Conservation (phyloP, 2,797 vertebrate species). For the Geotrypetes seraphini region DNA sequence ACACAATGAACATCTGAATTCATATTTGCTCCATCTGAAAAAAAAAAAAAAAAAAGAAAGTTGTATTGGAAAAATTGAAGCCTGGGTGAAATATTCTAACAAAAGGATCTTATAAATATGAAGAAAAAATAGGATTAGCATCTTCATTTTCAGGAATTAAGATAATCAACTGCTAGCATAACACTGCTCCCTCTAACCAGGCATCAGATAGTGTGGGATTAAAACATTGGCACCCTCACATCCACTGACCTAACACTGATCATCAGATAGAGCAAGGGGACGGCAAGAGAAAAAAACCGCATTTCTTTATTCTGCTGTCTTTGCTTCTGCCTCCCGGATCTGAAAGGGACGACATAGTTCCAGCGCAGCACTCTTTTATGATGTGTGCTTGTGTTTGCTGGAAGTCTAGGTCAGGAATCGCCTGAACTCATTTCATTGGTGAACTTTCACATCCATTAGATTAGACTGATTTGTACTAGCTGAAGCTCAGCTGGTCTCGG, state of each 20-base stretch:
- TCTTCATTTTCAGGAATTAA: no score
- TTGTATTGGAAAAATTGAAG: no score
- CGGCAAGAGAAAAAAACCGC: neutral
- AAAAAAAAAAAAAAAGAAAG: no score
- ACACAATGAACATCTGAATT: no score
- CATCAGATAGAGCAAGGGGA: neutral
- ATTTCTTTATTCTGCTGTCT: neutral
- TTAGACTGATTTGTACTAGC: neutral
- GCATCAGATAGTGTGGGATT: no score
- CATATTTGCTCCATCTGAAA: no score
- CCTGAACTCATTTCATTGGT: neutral
- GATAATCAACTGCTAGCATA: no score
- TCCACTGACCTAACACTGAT: neutral
- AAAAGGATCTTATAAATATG: no score
- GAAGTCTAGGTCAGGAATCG: neutral
- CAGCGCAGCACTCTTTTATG: neutral
- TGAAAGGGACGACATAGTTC: neutral
- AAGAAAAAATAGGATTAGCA: no score
- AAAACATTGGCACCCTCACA: no score
- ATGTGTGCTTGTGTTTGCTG: neutral
- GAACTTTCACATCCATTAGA: fast-evolving
- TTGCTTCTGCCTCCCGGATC: fast-evolving
- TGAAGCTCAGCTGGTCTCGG: neutral
- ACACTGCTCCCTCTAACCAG: no score
- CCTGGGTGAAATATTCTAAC: no score